Evolutionary conservation across 2,797 vertebrate species (phyloP).

Genomic region (Botia kubotai): DNA sequence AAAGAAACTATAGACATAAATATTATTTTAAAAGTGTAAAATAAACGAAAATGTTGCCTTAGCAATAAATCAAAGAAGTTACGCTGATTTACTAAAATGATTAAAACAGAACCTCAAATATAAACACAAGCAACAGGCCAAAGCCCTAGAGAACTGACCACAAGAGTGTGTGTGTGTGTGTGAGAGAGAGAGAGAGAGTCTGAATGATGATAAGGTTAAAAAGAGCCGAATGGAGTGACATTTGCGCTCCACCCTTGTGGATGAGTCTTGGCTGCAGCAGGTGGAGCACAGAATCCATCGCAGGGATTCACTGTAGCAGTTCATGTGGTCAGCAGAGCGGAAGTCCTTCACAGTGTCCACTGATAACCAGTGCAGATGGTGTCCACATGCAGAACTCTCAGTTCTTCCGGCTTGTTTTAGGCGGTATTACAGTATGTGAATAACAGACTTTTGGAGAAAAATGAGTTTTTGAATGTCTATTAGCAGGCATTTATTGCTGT

Average conservation of each 20-base stretch:
- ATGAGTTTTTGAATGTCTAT: neutral
- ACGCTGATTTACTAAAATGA: no score
- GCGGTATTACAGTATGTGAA: neutral
- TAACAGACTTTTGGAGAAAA: neutral
- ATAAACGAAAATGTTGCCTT: no score
- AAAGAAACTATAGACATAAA: neutral
- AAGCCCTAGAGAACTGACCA: constrained; percentile 24
- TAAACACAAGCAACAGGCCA: constrained; percentile 26
- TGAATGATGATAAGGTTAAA: constrained; percentile 73
- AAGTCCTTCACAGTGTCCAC: constrained; percentile 41
- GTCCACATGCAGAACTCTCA: neutral
- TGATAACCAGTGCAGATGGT: constrained; percentile 41
- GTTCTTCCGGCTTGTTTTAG: neutral
- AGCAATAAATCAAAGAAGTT: no score
- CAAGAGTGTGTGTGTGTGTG: constrained; percentile 37
- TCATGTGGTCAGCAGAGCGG: constrained; percentile 40
- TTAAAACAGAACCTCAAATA: constrained; percentile 1
- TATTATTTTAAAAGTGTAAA: no score
- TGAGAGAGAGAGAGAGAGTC: constrained; percentile 25
- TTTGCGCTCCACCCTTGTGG: constrained; percentile 73
- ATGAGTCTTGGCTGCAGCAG: constrained; percentile 56
- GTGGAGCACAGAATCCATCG: constrained; percentile 50
- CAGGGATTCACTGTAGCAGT: constrained; percentile 41
- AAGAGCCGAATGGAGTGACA: constrained; percentile 68
- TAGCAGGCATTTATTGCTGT: neutral